Percentiles rank a stretch among this genome's conserved stretches.
Evolutionary conservation across 2,888 invertebrate genomes (phyloP).

Genomic region (Ligdia adustata): DNA sequence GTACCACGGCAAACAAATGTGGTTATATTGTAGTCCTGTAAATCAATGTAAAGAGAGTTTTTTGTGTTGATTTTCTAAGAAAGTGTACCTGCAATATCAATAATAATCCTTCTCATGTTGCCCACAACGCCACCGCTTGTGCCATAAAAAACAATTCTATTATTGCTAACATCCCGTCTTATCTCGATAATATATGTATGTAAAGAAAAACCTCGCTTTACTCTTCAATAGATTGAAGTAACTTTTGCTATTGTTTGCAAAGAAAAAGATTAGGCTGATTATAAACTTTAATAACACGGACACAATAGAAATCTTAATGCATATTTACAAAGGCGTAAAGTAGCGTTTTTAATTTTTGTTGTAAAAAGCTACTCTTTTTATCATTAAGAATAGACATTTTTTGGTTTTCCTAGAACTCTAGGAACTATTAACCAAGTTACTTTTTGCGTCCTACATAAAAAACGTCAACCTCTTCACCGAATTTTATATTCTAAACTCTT

Average conservation of each 20-base stretch:
- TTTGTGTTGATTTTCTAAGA: no score
- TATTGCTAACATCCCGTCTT: constrained; percentile 5
- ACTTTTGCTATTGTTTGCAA: constrained; percentile 50
- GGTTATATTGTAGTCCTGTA: no score
- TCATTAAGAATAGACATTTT: no score
- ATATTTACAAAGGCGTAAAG: no score
- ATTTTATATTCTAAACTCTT: no score
- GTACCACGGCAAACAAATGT: no score
- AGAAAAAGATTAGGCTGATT: constrained; percentile 52
- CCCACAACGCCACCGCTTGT: background rate
- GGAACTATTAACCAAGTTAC: no score
- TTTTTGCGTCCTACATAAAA: no score
- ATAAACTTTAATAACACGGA: constrained; percentile 17
- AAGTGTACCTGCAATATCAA: background rate
- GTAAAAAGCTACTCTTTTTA: constrained; percentile 7
- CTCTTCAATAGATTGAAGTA: constrained; percentile 46
- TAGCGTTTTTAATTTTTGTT: no score
- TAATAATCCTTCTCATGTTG: constrained; percentile 1
- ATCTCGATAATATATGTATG: constrained; percentile 10
- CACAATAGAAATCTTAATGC: constrained; percentile 24
- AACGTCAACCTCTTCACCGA: no score
- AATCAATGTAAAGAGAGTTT: no score
- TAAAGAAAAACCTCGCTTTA: constrained; percentile 21
- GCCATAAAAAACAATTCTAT: constrained; percentile 4
- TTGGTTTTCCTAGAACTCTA: no score